phyloP scores from a whole-genome alignment of 2,888 invertebrate genomes.

The Salticus scenicus region DNA sequence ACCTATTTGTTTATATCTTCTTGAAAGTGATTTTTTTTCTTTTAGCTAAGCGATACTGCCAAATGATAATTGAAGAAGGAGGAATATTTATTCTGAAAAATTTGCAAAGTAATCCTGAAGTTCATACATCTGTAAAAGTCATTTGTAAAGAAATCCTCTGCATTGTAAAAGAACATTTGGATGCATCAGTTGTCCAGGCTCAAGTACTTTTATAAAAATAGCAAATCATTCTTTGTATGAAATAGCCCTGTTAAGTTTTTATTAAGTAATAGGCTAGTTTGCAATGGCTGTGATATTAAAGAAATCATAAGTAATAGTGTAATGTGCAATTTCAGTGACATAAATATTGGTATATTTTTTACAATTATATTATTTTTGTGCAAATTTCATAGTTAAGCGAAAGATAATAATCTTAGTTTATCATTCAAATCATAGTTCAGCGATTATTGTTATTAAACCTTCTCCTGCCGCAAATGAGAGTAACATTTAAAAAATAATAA shows the following conservation, averaged over 20 bases:
- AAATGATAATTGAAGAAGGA: slow-evolving; percentile 81
- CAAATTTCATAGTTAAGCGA: background rate
- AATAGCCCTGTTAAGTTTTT: background rate
- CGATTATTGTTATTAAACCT: too few species aligned
- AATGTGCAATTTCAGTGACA: too few species aligned
- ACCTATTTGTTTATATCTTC: too few species aligned
- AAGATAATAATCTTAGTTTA: background rate
- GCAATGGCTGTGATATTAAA: background rate
- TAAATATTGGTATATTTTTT: too few species aligned
- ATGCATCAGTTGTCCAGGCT: background rate
- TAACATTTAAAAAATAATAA: too few species aligned
- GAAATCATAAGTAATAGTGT: too few species aligned
- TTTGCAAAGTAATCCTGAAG: slow-evolving; percentile 74
- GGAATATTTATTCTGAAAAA: slow-evolving; percentile 79
- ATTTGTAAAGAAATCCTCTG: slow-evolving; percentile 70
- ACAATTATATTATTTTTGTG: too few species aligned
- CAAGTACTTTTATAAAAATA: background rate
- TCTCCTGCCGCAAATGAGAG: too few species aligned
- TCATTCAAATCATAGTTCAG: too few species aligned
- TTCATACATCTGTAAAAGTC: slow-evolving; percentile 57
- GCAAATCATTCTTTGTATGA: background rate
- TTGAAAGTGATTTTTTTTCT: too few species aligned
- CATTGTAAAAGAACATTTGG: slow-evolving; percentile 45
- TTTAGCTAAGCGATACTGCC: slow-evolving; percentile 82
- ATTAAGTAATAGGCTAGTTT: background rate